Conservation (phyloP, 2,797 vertebrate species). For the Liasis olivaceus region DNA sequence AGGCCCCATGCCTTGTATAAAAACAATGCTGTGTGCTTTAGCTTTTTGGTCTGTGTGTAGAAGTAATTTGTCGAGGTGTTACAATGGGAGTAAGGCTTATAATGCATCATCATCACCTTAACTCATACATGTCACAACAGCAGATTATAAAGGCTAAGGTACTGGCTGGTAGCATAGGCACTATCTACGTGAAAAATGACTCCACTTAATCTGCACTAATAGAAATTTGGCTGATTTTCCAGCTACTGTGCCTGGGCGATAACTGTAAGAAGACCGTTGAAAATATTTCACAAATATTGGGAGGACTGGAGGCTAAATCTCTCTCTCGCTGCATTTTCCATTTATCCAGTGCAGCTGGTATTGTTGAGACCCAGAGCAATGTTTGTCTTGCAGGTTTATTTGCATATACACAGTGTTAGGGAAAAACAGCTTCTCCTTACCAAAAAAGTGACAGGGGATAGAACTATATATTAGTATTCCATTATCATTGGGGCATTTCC, state of each 20-base stretch:
- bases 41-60: neutral
- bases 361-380: neutral
- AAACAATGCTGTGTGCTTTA: neutral
- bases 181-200: conserved; percentile 24
- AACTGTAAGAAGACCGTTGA: neutral
- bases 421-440: neutral
- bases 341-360: neutral
- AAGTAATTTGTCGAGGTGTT: conserved; percentile 5
- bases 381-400: neutral
- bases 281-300: neutral
- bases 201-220: neutral
- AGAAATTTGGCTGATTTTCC: neutral
- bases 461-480: neutral
- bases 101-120: neutral
- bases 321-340: neutral
- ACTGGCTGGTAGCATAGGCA: neutral
- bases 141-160: conserved; percentile 9
- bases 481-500: neutral
- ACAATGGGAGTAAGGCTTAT: neutral
- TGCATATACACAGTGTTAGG: neutral
- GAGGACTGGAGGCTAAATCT: neutral
- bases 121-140: neutral
- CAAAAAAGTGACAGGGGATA: neutral
- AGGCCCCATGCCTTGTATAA: neutral
- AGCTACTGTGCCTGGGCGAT: neutral